phyloP scores from a whole-genome alignment of 1,140 invertebrate genomes.

The Halotydeus destructor region DNA sequence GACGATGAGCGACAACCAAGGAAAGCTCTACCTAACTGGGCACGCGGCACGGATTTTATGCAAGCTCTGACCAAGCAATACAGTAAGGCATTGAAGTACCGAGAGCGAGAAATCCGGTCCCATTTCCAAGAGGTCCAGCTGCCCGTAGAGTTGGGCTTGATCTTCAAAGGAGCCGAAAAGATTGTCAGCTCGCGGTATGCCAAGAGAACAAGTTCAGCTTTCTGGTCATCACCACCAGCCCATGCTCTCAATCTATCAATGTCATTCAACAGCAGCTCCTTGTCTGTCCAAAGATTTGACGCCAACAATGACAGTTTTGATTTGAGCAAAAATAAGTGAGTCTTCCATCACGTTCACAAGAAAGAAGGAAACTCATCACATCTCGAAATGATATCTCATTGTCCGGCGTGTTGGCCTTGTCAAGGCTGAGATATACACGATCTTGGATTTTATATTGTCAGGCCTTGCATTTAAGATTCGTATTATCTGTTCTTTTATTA shows the following conservation, averaged over 20 bases:
- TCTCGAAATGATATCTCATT: no score
- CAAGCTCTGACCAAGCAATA: not conserved
- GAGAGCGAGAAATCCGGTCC: not conserved
- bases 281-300: no score
- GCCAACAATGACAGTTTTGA: no score
- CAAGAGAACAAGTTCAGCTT: not conserved
- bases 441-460: no score
- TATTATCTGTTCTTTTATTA: no score
- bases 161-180: not conserved
- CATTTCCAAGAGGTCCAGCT: not conserved
- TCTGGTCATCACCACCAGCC: not conserved
- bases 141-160: not conserved
- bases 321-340: no score
- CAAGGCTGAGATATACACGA: no score
- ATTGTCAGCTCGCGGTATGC: not conserved
- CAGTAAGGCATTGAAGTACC: not conserved
- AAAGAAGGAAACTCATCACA: no score
- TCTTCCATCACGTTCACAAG: no score
- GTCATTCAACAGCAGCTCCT: no score
- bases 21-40: conserved; percentile 18
- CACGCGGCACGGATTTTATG: conserved; percentile 8
- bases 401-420: no score
- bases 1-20: conserved; percentile 17
- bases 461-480: no score
- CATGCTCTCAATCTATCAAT: not conserved